Percentiles rank a stretch among this genome's conserved stretches.
Conservation (phyloP, 2,797 vertebrate species). For the Sebastes matsubarae region DNA sequence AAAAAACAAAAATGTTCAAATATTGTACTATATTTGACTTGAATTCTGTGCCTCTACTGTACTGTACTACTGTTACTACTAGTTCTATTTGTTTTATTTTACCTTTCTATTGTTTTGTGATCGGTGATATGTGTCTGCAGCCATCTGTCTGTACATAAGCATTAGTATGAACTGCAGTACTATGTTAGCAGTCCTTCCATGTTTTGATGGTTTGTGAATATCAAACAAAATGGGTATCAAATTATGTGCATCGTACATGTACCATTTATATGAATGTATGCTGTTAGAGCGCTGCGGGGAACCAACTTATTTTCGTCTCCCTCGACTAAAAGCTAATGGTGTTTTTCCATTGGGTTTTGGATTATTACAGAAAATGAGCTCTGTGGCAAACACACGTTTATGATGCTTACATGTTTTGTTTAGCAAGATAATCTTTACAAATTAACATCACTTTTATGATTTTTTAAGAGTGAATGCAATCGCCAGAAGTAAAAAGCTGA, state of each 20-base stretch:
- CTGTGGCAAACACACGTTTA: too few species aligned
- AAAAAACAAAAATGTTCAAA: background rate
- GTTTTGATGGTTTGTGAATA: background rate
- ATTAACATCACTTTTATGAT: too few species aligned
- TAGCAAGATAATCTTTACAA: too few species aligned
- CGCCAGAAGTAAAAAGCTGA: too few species aligned
- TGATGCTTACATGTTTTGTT: too few species aligned
- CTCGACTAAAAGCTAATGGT: too few species aligned
- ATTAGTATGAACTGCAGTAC: background rate
- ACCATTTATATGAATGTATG: background rate
- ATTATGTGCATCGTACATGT: background rate
- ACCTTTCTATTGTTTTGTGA: background rate
- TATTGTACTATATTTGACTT: too few species aligned
- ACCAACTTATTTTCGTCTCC: accelerated
- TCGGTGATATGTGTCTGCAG: background rate
- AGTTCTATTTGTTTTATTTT: background rate
- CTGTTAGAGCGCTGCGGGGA: background rate
- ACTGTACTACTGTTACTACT: too few species aligned
- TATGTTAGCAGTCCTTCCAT: background rate
- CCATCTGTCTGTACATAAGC: too few species aligned
- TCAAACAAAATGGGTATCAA: background rate
- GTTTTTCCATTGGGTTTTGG: too few species aligned
- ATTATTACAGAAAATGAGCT: too few species aligned
- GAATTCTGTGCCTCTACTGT: background rate
- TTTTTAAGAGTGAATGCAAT: too few species aligned